Evolutionary conservation across 2,888 invertebrate genomes (phyloP), one percentile per base, ranked within the genome.

Genomic region (Macaria notata): DNA sequence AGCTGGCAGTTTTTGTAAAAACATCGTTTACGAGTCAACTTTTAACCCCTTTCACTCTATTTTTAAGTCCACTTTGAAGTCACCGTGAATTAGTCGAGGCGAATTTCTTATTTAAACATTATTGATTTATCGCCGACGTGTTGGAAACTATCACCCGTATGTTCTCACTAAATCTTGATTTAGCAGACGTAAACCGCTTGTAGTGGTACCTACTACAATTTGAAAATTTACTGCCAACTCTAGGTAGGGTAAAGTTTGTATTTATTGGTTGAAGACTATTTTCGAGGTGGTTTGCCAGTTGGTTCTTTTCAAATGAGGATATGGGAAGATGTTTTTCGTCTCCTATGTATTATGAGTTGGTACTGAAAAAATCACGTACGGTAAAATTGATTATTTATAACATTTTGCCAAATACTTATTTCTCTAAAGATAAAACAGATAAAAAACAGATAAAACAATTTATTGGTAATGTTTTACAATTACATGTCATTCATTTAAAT

Each of bases 151-250:
- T 78, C 76, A 81, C 79, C 78, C 81, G 81, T 84, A 79, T 84
- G 82, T 64, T 75, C 54, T 76, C 73, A 82, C 80, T 88, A 82
- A 82, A 86, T 88, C 89, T 86, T 88, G 88, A 89, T 88, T 88
- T 85, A 88, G 76, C 77, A 69, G 83, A 79, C 84, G 70, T 79
- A 77, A 77, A 78, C 77, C 75, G 76, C 75, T 79, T 81, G 85
- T 79, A 80, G 68, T 19, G 70, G 78, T 76, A 51, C 36, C 8
- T 9, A 7, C 8, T 54, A 75, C 80, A 76, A 80, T 82, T 81
- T 78, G 75, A 73, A 70, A 80, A 86, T 84, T 86, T 84, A 88
- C 79, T 79, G 75, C 77, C 73, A 44, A 44, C 50, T 44, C 19
- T 54, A 52, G 54, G 3, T 29, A 44, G 31, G 39, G 38, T 43